phyloP scores from a whole-genome alignment of 2,888 invertebrate genomes.

The Diploptera punctata region DNA sequence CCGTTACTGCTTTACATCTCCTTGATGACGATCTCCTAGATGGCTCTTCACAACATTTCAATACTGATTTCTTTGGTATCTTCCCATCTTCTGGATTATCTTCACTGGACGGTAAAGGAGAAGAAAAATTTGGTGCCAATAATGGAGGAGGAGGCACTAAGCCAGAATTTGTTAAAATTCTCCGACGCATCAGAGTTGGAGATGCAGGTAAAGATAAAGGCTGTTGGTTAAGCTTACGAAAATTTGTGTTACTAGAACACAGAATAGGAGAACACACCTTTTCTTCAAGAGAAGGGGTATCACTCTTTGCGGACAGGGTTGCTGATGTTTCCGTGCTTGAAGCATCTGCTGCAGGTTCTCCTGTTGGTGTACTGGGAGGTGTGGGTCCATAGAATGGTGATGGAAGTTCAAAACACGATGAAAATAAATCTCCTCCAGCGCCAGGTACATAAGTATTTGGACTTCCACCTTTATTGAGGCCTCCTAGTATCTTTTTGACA shows the following conservation, averaged over 20 bases:
- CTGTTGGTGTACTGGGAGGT: conserved; percentile 39
- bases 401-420: conserved; percentile 79
- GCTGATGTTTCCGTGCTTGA: background rate
- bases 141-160: conserved; percentile 17
- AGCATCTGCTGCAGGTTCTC: background rate
- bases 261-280: background rate
- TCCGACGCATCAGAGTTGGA: conserved; percentile 46
- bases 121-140: background rate
- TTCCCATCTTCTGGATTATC: conserved; percentile 11
- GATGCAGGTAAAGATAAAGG: conserved; percentile 48
- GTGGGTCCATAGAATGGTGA: conserved; percentile 64
- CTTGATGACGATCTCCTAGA: conserved; percentile 49
- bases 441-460: conserved; percentile 29
- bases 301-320: background rate
- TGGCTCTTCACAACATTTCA: conserved; percentile 28
- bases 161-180: conserved; percentile 46
- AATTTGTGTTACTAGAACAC: background rate
- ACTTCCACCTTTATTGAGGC: conserved; percentile 50
- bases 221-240: conserved; percentile 7
- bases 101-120: background rate
- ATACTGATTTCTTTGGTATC: conserved; percentile 30
- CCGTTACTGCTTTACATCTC: conserved; percentile 58
- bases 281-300: background rate
- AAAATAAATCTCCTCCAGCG: conserved; percentile 63
- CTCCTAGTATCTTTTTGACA: conserved; percentile 78